Evolutionary conservation across 2,797 vertebrate genomes (phyloP).

Genomic region (Orientallactaga sibirica): DNA sequence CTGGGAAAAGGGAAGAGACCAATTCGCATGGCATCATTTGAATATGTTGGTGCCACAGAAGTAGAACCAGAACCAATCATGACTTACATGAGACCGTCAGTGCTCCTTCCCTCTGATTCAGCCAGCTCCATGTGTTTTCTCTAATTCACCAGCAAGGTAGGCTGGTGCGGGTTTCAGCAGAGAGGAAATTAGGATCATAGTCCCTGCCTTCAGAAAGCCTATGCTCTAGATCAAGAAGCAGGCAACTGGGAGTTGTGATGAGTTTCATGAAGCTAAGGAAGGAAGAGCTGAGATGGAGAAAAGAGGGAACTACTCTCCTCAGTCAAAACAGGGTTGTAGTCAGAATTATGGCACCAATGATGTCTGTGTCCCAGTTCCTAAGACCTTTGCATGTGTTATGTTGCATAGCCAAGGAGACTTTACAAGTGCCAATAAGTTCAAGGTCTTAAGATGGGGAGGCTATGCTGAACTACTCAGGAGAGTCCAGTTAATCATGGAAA

Average conservation of each 20-base stretch:
- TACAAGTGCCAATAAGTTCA: accelerated
- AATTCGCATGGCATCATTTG: neutral
- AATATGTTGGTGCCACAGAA: neutral
- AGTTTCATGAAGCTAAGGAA: neutral
- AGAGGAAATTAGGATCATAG: neutral
- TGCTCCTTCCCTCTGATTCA: neutral
- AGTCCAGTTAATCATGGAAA: neutral
- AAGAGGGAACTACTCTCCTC: neutral
- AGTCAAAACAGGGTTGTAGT: neutral
- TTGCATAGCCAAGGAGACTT: neutral
- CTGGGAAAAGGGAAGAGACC: neutral
- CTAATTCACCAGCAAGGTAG: neutral
- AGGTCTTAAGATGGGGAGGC: neutral
- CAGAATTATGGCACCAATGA: neutral
- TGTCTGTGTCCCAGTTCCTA: too few species aligned
- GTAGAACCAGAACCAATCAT: neutral
- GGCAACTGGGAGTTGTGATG: neutral
- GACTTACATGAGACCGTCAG: neutral
- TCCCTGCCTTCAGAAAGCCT: neutral
- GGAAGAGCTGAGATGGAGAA: neutral
- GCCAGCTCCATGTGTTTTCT: neutral
- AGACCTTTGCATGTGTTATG: neutral
- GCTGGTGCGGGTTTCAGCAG: neutral
- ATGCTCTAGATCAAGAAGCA: neutral
- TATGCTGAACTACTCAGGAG: neutral